phyloP scores from a whole-genome alignment of 2,797 vertebrate species.

The Fratercula arctica region DNA sequence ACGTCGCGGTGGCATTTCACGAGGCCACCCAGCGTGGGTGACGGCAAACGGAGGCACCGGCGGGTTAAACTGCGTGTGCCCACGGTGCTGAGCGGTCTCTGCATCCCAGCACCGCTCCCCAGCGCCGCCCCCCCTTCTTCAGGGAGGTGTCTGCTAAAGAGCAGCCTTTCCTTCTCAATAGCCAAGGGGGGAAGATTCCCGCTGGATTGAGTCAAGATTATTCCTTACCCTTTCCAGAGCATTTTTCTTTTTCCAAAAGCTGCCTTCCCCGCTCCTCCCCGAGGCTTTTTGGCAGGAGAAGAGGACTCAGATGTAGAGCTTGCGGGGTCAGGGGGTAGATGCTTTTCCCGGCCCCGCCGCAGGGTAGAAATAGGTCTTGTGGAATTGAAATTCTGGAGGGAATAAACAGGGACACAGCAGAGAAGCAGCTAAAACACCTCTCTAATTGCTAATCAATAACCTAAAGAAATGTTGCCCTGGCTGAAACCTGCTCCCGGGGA shows the following conservation, averaged over 20 bases:
- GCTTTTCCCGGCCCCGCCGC: not conserved
- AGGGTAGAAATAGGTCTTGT: not conserved
- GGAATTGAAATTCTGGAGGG: conserved; percentile 43
- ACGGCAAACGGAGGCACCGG: not conserved
- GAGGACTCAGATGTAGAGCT: not conserved
- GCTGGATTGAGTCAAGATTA: not conserved
- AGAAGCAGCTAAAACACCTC: conserved; percentile 53
- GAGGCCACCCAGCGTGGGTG: fast-evolving
- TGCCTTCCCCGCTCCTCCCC: not conserved
- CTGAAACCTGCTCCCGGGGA: conserved; percentile 18
- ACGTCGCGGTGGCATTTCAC: fast-evolving
- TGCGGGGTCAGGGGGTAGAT: not conserved
- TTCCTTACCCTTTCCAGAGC: not conserved
- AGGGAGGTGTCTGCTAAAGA: not conserved
- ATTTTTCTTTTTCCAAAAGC: not conserved
- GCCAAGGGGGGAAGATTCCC: not conserved
- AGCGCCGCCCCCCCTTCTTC: fast-evolving
- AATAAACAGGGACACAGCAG: not conserved
- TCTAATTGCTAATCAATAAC: conserved; percentile 63
- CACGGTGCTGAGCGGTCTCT: fast-evolving
- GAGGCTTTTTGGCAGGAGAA: not conserved
- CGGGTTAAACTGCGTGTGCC: not conserved
- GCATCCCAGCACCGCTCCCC: not conserved
- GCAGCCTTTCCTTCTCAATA: not conserved
- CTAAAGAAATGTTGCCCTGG: conserved; percentile 47